phyloP scores from a whole-genome alignment of 2,113 vertebrate species.

The Ictidomys tridecemlineatus region DNA sequence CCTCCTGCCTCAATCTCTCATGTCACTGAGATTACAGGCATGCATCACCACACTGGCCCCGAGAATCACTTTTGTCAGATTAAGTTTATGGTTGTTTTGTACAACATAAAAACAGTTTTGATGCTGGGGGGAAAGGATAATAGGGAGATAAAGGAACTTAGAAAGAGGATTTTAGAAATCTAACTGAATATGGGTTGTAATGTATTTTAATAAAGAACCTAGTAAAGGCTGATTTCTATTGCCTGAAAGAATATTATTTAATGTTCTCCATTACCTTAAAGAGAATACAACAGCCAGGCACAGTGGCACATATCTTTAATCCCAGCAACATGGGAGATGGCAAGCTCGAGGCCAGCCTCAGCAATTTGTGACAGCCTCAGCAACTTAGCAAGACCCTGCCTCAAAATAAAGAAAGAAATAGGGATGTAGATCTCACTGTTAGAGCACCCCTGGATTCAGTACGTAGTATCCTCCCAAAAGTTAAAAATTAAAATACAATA shows the following conservation, averaged over 20 bases:
- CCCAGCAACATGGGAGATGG: neutral
- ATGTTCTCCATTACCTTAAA: neutral
- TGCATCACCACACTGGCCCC: neutral
- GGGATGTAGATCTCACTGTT: neutral
- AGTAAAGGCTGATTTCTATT: neutral
- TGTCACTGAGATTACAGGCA: too few species aligned
- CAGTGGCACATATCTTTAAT: neutral
- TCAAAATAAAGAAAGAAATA: neutral
- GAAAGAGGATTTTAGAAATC: neutral
- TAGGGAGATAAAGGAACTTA: neutral
- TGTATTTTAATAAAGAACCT: slow-evolving; percentile 26
- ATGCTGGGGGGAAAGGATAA: neutral
- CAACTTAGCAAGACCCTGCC: neutral
- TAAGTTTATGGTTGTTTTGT: neutral
- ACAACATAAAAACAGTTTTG: neutral
- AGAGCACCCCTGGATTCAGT: neutral
- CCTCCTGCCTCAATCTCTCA: too few species aligned
- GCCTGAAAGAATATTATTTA: neutral
- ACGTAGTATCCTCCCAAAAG: too few species aligned
- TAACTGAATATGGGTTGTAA: neutral
- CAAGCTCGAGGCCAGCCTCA: neutral
- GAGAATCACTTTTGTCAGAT: neutral
- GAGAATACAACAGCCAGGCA: neutral
- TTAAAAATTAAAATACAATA: too few species aligned
- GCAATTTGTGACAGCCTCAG: neutral